Base-by-base conservation (phyloP, 2,888 invertebrate species). In the Caenorhabditis doughertyi region DNA sequence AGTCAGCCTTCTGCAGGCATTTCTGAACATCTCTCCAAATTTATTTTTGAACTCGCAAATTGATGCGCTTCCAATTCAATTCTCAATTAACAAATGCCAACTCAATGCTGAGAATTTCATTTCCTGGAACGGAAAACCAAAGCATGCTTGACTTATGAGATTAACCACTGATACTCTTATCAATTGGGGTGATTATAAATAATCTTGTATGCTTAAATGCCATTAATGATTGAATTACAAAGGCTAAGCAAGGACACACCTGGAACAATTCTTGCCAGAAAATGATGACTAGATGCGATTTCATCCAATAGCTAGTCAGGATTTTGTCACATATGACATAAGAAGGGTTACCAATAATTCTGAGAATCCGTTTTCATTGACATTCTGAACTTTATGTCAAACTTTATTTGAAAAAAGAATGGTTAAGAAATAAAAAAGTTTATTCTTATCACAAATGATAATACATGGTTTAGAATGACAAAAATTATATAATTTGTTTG, bases 361-460 rank as follows among this genome's bases (percentile, higher is more conserved):
- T 35, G 7, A 9, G 9, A 7, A 35, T 35, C 35, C 35, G 9
- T 35, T 9, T 9, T 9, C 9, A 35, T 9, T 35, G 42, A 11
- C 5, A 42, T 13, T 11, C 13, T 42, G 42, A 35, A 5, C 9
- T 35, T 35, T 35, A 35, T 35, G 9, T 35, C 35, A 35, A 35
- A 35, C 35, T 35, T 35, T 35, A 35, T 35, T 7, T 4, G 18
- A 47, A 18, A 47, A 47, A n/a, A 47, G 7, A 5, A 47, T 18
- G n/a, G 18, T 18, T 47, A 47, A 47, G 18, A 47, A 47, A 18
- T 13, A 13, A 47, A 47, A 47, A 55, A 56, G 25, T 73, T 74
- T 73, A 81, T 81, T 81, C 60, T 81, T 68, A 81, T 73, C 73
- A 73, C 23, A 60, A 80, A 74, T 68, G 81, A 73, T 68, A 68